Evolutionary conservation across 2,797 vertebrate genomes (phyloP), one percentile per base, ranked within the genome.

Genomic region (Falco concolor): DNA sequence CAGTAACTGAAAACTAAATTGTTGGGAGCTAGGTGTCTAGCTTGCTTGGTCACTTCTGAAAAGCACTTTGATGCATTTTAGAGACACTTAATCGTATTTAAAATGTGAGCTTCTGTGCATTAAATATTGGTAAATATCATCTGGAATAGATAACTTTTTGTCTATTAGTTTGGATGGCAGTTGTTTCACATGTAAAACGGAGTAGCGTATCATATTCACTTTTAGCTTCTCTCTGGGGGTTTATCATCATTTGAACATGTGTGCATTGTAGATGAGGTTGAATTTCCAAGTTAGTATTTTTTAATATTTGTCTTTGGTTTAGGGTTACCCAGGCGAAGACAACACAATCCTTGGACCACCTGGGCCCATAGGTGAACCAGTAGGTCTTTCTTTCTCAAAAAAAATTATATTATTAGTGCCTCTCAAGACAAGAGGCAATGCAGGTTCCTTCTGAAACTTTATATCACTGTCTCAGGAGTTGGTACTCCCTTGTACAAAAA

Each of bases 341-440:
- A 99, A 97, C 95, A 98, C 97, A 97, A 97, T 98, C 82, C 97
- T 98, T 65, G 99, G 99, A 99, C 98, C 96, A 64, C 98, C 98
- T 96, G 99, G 99, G 98, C 98, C 99, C 98, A 99, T 98, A 99
- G 99, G 99, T 99, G 99, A 99, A 99, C 99, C 99, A 99, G 99
- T 99, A 99, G 99, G 99, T 99, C 98, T 99, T 99, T 99, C 98
- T 98, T 99, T 98, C 98, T 97, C 91, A 89, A 96, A 94, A 94
- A 95, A 96, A 96, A 95, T 97, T 98, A 87, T 92, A 83, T 93
- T 92, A 81, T 94, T 95, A 42, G 45, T 92, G 50, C 53, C 65
- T 90, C 52, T 94, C 38, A 90, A 93, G 73, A 88, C 40, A 74
- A 91, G 68, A 94, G 49, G 6, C 20, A 93, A 14, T 85, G 24